A percentile compares a stretch with the other conserved stretches of the same genome.
Evolutionary conservation across 2,888 invertebrate genomes (phyloP).

Genomic region (Alloscopus bannaensis): DNA sequence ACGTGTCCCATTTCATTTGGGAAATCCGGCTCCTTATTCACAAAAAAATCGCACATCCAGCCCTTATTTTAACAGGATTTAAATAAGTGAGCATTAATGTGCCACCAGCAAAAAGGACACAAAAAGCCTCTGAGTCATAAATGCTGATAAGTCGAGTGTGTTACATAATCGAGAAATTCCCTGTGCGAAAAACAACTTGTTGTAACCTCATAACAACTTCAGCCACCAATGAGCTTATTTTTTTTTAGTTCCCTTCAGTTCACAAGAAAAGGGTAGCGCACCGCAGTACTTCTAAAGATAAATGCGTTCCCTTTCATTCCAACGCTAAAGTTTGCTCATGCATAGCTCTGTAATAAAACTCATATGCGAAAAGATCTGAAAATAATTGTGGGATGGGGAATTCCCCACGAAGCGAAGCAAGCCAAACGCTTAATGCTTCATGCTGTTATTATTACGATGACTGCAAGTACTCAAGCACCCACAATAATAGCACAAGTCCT

Average conservation of each 20-base stretch:
- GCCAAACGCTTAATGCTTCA: background rate
- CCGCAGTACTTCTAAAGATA: no score
- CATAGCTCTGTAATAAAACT: no score
- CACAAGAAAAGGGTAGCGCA: no score
- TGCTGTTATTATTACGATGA: background rate
- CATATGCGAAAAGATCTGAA: constrained; percentile 11
- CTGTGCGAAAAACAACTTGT: constrained; percentile 9
- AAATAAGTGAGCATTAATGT: constrained; percentile 3
- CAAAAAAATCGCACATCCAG: constrained; percentile 59
- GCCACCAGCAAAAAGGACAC: background rate
- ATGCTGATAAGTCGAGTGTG: constrained; percentile 22
- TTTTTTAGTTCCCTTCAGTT: no score
- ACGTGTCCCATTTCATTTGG: constrained; percentile 52
- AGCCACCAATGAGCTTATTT: no score
- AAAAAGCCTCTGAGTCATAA: constrained; percentile 13
- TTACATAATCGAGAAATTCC: constrained; percentile 55
- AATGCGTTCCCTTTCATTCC: no score
- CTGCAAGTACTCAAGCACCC: constrained; percentile 1
- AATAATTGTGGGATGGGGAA: constrained; percentile 39
- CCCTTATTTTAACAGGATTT: constrained; percentile 60
- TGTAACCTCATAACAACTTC: no score
- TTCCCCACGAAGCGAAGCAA: constrained; percentile 32
- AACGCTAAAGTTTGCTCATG: no score
- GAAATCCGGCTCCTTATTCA: constrained; percentile 50
- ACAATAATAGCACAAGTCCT: no score